These are phyloP conservation scores for Nowickia ferox DNA, from an alignment of 2,888 invertebrate species.

Conservation along the genomic window DNA sequence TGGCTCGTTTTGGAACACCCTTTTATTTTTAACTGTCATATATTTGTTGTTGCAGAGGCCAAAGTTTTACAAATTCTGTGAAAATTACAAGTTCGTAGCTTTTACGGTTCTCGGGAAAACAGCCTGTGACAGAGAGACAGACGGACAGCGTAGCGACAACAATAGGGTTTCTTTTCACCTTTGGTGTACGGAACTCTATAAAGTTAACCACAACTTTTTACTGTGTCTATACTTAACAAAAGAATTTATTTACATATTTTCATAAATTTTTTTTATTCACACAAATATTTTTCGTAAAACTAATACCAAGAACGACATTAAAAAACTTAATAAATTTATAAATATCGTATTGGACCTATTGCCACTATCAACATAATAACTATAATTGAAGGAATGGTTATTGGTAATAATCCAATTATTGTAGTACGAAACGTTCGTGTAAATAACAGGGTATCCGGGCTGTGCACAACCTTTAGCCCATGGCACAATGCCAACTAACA, in stretches of 20 bases:
- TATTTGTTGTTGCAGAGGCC: no score
- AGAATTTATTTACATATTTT: neutral
- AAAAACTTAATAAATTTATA: neutral
- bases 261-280: neutral
- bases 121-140: no score
- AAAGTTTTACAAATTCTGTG: no score
- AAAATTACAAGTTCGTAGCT: no score
- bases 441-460: constrained; percentile 74
- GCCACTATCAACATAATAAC: constrained; percentile 34
- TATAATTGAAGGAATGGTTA: constrained; percentile 74
- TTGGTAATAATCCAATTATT: constrained; percentile 72
- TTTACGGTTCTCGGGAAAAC: no score
- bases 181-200: no score
- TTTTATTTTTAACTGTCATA: no score
- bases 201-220: no score
- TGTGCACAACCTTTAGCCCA: constrained; percentile 75
- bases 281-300: constrained; percentile 24
- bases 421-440: constrained; percentile 75
- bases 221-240: neutral
- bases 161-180: no score
- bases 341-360: neutral
- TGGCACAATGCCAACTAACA: constrained; percentile 74
- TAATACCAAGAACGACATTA: constrained; percentile 34
- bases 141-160: no score
- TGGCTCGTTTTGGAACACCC: no score